Conservation (phyloP, 2,797 vertebrate species). For the Neosilurus mollespiculum region DNA sequence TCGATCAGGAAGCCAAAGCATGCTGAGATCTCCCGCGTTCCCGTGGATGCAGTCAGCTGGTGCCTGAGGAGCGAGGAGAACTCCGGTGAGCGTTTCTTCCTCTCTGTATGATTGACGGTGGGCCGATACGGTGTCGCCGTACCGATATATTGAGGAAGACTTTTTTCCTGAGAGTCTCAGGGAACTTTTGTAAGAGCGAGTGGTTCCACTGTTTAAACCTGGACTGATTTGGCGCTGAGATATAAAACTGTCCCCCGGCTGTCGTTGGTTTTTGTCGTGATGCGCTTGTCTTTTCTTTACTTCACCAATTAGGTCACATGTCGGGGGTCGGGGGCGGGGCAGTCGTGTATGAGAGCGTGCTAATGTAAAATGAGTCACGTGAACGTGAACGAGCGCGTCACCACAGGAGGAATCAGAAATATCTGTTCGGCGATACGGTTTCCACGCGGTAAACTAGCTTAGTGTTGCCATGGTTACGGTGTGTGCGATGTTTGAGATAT, state of each 20-base stretch:
- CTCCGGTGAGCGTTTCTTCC: slow-evolving; percentile 60
- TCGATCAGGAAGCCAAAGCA: slow-evolving; percentile 92
- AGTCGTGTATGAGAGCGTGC: too few relatives aligned
- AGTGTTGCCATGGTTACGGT: not conserved
- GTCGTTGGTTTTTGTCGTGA: not conserved
- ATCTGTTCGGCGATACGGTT: not conserved
- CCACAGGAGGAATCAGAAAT: not conserved
- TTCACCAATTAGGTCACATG: not conserved
- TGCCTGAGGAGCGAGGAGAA: slow-evolving; percentile 74
- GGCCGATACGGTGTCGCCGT: too few relatives aligned
- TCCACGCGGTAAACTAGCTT: not conserved
- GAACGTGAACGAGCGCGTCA: too few relatives aligned
- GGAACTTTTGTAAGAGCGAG: too few relatives aligned
- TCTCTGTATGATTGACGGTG: not conserved
- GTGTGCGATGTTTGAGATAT: not conserved
- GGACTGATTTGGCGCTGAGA: too few relatives aligned
- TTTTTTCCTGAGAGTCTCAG: too few relatives aligned
- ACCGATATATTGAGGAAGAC: too few relatives aligned
- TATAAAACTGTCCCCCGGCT: too few relatives aligned
- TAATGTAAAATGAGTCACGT: too few relatives aligned
- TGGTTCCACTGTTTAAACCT: too few relatives aligned
- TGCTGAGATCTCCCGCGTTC: slow-evolving; percentile 91
- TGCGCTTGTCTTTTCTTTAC: not conserved
- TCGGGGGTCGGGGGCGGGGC: too few relatives aligned
- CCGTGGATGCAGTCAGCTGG: slow-evolving; percentile 81